Percentiles rank a stretch among this genome's conserved stretches.
Conservation (phyloP, 1,140 invertebrate genomes). For the Paraescarpia echinospica region DNA sequence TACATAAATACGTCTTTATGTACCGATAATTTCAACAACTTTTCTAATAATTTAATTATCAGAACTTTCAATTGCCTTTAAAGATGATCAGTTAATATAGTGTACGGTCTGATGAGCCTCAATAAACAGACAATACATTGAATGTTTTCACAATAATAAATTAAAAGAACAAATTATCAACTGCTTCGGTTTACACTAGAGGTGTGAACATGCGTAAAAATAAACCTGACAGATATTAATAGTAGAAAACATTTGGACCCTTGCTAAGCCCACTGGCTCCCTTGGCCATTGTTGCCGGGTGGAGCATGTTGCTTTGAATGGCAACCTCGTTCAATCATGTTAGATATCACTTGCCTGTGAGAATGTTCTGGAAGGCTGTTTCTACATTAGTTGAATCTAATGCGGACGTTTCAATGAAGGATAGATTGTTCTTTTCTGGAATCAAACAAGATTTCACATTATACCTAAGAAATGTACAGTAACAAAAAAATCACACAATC, state of each 20-base stretch:
- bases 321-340: neutral
- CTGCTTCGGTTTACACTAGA: neutral
- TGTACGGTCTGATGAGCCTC: no score
- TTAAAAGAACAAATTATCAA: no score
- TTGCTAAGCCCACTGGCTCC: no score
- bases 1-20: no score
- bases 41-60: no score
- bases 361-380: conserved; percentile 99
- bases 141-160: no score
- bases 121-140: no score
- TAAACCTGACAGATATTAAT: no score
- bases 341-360: conserved; percentile 76
- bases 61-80: no score
- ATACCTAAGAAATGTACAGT: neutral
- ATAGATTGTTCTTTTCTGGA: conserved; percentile 76
- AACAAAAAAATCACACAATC: neutral
- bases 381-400: conserved; percentile 99
- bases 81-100: no score
- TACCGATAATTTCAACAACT: no score
- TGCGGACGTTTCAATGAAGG: conserved; percentile 99
- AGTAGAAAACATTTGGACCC: no score
- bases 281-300: neutral
- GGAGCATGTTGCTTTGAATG: neutral
- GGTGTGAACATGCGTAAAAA: neutral
- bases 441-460: conserved; percentile 21